phyloP scores from a whole-genome alignment of 1,140 invertebrate genomes.

The Neodiprion virginianus region DNA sequence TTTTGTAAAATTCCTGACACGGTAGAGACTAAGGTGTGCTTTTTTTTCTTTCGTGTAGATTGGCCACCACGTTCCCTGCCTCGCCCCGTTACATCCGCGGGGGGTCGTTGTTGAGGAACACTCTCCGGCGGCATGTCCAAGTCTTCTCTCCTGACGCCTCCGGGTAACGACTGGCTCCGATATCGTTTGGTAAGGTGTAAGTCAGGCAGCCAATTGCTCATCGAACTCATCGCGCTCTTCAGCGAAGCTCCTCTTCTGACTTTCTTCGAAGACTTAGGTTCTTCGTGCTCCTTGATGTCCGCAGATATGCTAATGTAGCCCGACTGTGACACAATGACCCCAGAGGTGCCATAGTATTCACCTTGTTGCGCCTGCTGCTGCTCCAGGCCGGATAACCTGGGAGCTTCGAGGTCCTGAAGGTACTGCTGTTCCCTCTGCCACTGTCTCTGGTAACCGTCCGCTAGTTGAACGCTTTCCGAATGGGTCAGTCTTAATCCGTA shows the following conservation, averaged over 20 bases:
- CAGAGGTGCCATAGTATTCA: constrained; percentile 65
- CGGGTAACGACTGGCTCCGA: constrained; percentile 81
- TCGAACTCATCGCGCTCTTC: constrained; percentile 81
- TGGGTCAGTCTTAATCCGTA: constrained; percentile 44
- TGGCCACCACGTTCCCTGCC: constrained; percentile 43
- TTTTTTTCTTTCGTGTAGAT: constrained; percentile 71
- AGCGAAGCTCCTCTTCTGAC: constrained; percentile 73
- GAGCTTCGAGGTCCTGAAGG: constrained; percentile 42
- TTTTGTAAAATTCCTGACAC: constrained; percentile 82
- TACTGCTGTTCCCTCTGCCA: constrained; percentile 56
- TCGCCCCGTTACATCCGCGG: constrained; percentile 33
- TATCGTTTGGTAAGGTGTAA: constrained; percentile 79
- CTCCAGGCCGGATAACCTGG: constrained; percentile 40
- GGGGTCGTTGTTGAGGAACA: constrained; percentile 40
- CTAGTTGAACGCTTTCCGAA: constrained; percentile 45
- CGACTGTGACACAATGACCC: constrained; percentile 79
- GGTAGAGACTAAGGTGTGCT: constrained; percentile 78
- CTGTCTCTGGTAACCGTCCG: constrained; percentile 52
- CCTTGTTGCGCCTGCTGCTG: constrained; percentile 64
- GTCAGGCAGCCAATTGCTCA: constrained; percentile 82
- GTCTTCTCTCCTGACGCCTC: constrained; percentile 70
- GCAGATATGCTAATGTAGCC: constrained; percentile 81
- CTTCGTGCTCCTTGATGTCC: constrained; percentile 69
- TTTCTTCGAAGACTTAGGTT: constrained; percentile 69
- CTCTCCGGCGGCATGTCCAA: constrained; percentile 61